These are phyloP conservation scores for Chionodraco myersi DNA, from an alignment of 2,113 vertebrate species.

Conservation along the genomic window DNA sequence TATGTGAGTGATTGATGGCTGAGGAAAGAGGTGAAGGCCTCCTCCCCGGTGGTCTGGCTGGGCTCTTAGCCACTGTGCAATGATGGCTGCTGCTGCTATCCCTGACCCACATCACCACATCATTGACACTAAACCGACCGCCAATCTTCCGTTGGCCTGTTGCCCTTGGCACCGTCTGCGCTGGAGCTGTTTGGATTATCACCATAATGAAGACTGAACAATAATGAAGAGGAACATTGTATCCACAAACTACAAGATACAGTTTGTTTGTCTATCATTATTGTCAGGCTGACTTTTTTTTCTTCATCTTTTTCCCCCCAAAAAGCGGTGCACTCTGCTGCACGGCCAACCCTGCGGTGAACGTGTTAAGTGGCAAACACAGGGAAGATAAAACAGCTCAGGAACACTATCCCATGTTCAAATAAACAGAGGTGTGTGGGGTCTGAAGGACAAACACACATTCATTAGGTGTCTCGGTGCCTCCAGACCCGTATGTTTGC, in stretches of 20 bases:
- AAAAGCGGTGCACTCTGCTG: constrained; percentile 16
- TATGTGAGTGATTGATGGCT: constrained; percentile 77
- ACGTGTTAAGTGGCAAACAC: constrained; percentile 81
- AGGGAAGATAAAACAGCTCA: constrained; percentile 80
- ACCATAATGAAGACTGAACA: constrained; percentile 67
- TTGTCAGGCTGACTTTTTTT: constrained; percentile 54
- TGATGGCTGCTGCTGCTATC: constrained; percentile 78
- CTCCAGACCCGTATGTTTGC: constrained; percentile 62
- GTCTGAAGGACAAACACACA: constrained; percentile 83
- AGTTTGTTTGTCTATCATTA: constrained; percentile 71
- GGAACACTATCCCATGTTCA: constrained; percentile 83
- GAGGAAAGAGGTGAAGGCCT: constrained; percentile 74
- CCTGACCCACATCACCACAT: constrained; percentile 80
- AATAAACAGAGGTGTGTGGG: constrained; percentile 85
- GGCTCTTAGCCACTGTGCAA: constrained; percentile 82
- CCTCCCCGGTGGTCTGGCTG: constrained; percentile 81
- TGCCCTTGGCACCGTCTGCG: constrained; percentile 64
- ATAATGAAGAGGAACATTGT: constrained; percentile 66
- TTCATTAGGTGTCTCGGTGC: constrained; percentile 78
- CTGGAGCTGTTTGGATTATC: constrained; percentile 70
- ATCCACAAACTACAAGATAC: constrained; percentile 72
- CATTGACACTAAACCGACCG: constrained; percentile 81
- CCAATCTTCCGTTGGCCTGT: constrained; percentile 73
- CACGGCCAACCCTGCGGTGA: constrained; percentile 58
- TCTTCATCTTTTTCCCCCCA: not conserved